A percentile compares a stretch with the other conserved stretches of the same genome.
These are phyloP conservation scores for Gyrodactylus bullatarudis DNA, from an alignment of 1,140 invertebrate genomes.

Conservation along the genomic window DNA sequence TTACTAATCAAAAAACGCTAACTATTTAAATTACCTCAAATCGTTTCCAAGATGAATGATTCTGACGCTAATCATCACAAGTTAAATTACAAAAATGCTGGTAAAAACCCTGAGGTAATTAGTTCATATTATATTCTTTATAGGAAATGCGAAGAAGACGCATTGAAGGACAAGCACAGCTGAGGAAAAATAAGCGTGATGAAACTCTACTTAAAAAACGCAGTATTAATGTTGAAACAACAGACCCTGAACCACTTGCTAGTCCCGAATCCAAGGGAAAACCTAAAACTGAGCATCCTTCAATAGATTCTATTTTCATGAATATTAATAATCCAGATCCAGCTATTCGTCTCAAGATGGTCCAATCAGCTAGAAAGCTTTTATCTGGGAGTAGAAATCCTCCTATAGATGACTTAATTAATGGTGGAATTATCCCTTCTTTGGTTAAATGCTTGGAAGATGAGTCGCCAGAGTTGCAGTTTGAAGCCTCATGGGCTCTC, in stretches of 20 bases:
- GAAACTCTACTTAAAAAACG: slow-evolving; percentile 68
- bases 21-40: no score
- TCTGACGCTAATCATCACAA: neutral
- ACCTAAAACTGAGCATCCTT: slow-evolving; percentile 11
- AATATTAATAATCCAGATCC: slow-evolving; percentile 12
- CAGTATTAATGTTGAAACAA: slow-evolving; percentile 32
- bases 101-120: slow-evolving; percentile 6
- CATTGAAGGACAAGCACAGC: slow-evolving; percentile 68
- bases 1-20: no score
- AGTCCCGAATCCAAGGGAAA: slow-evolving; percentile 7
- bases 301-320: slow-evolving; percentile 12
- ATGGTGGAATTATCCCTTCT: slow-evolving; percentile 60
- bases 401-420: slow-evolving; percentile 79
- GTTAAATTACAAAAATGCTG: slow-evolving; percentile 4
- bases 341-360: slow-evolving; percentile 12
- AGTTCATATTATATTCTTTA: slow-evolving; percentile 6
- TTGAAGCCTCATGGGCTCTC: slow-evolving; percentile 91
- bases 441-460: slow-evolving; percentile 46
- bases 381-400: slow-evolving; percentile 84
- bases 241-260: no score
- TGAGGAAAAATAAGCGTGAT: slow-evolving; percentile 79
- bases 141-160: slow-evolving; percentile 43
- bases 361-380: slow-evolving; percentile 34
- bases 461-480: slow-evolving; percentile 42
- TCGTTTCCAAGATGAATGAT: neutral